These are phyloP conservation scores for Amphilophus citrinellus DNA, from an alignment of 2,113 vertebrate genomes.

Conservation along the genomic window DNA sequence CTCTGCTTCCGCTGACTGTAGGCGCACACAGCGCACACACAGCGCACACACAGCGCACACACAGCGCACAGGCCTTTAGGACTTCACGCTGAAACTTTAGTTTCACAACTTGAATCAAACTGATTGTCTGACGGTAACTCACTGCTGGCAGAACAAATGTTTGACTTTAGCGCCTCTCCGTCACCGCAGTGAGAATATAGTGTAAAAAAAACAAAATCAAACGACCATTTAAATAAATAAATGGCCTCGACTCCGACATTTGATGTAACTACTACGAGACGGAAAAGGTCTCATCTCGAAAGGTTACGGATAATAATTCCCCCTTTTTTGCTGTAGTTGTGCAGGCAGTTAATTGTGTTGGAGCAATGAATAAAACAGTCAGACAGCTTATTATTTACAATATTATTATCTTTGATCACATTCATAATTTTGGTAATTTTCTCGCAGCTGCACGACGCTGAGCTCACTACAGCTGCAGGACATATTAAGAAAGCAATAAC, in stretches of 20 bases:
- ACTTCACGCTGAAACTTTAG: neutral
- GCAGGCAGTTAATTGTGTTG: too few relatives aligned
- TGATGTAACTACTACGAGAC: too few relatives aligned
- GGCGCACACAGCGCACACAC: too few relatives aligned
- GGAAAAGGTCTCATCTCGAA: too few relatives aligned
- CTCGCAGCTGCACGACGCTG: neutral
- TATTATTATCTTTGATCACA: too few relatives aligned
- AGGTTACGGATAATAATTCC: too few relatives aligned
- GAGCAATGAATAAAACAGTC: too few relatives aligned
- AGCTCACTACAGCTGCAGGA: neutral
- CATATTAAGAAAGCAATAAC: neutral
- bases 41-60: too few relatives aligned
- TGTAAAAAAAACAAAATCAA: too few relatives aligned
- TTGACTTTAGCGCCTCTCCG: neutral
- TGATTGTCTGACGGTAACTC: accelerated
- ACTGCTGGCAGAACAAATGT: neutral
- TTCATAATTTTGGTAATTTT: neutral
- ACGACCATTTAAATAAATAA: neutral
- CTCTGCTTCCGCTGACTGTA: too few relatives aligned
- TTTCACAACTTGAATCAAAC: neutral
- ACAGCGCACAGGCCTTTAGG: neutral
- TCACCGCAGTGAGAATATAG: neutral
- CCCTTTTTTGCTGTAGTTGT: too few relatives aligned
- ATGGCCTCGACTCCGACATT: neutral
- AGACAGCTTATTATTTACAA: too few relatives aligned